Evolutionary conservation across 2,888 invertebrate genomes (phyloP), one percentile per base, ranked within the genome.

Genomic region (Andrena bucephala): DNA sequence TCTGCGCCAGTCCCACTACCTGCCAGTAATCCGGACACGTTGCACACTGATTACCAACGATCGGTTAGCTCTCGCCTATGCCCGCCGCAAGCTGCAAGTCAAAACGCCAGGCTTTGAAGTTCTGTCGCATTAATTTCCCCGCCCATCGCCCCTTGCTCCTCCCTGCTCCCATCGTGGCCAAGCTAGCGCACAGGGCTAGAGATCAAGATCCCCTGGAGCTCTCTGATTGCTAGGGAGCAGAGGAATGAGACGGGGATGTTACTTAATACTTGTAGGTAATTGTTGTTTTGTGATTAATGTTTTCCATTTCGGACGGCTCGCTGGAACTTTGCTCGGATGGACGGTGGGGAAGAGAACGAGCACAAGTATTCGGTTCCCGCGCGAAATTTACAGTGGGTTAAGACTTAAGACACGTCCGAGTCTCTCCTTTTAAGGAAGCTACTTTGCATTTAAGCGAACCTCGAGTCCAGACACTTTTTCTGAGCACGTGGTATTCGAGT

Each of bases 11-110:
- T 72, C 29, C 65, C 72, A 63, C 78, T 76, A 24, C 42, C 67
- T 77, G 72, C 81, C 77, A 70, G 87, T 89, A 88, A 88, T 88
- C 85, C 87, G 71, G 85, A 89, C 77, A 76, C 77, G 73, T 79
- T 78, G 77, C 86, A 79, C 84, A 76, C 83, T 87, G 85, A 84
- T 83, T 86, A 87, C 83, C 84, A 76, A 84, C 86, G 84, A 86
- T 87, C 83, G 84, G 84, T 80, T 76, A 66, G 77, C 77, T 76
- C 77, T 77, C 79, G 83, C 79, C 80, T 85, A 59, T 74, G 74
- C 82, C 67, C 59, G 69, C 81, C 84, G 63, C 83, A 85, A 81
- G 70, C 77, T 79, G 72, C 85, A 86, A 85, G 79, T 85, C 84
- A 79, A 84, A 83, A 85, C 63, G 78, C 74, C 84, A 77, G 69